These are phyloP conservation scores for Sinocyclocheilus anophthalmus DNA, from an alignment of 2,113 vertebrate species.

Conservation along the genomic window DNA sequence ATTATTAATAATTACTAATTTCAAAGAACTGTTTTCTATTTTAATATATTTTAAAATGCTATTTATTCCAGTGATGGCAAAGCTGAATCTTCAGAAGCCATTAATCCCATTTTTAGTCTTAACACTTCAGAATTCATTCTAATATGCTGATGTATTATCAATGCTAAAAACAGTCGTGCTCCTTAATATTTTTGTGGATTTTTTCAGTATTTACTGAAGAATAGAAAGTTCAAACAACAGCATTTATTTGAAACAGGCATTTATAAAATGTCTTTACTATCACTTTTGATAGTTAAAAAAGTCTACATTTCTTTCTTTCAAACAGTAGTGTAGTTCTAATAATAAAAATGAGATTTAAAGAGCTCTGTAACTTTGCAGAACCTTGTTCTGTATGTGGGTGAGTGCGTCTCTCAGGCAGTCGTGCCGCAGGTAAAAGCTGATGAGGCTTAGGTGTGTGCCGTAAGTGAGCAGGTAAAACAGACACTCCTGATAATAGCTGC, in stretches of 20 bases:
- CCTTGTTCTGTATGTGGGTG: conserved; percentile 87
- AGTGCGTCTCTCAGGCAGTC: conserved; percentile 87
- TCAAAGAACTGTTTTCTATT: background rate
- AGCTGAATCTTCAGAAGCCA: background rate
- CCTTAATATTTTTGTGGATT: background rate
- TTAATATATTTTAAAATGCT: background rate
- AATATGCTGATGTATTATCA: background rate
- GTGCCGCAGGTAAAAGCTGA: conserved; percentile 91
- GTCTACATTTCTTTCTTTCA: no score
- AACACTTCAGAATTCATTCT: background rate
- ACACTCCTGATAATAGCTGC: conserved; percentile 86
- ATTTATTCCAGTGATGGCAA: background rate
- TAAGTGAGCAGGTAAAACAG: conserved; percentile 91
- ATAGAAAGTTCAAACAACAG: background rate
- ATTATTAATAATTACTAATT: background rate
- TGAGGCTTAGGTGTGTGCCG: conserved; percentile 87
- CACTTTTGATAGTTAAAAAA: no score
- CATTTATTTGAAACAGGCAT: background rate
- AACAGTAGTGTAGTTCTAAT: background rate
- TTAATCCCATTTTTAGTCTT: background rate
- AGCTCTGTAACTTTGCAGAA: conserved; percentile 53
- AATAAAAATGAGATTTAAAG: background rate
- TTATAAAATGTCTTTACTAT: background rate
- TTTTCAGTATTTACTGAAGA: background rate
- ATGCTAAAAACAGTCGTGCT: background rate